These are phyloP conservation scores for Hybos culiciformis DNA, from an alignment of 2,888 invertebrate genomes.

Conservation along the genomic window DNA sequence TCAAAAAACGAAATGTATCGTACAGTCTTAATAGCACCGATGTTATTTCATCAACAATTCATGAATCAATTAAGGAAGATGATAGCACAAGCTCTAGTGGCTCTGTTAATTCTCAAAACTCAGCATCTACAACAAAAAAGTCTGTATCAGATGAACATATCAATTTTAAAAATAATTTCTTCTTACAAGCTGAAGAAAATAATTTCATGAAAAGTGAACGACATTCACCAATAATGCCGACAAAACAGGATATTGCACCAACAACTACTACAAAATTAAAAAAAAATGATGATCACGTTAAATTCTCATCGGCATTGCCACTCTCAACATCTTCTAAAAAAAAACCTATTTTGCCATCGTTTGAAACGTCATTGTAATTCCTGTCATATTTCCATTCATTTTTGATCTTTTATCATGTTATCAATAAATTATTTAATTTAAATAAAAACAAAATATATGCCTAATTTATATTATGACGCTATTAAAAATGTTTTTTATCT, in stretches of 20 bases:
- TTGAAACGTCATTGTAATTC: conserved; percentile 2
- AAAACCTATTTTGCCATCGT: not conserved
- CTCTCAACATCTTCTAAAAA: not conserved
- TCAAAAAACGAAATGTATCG: conserved; percentile 13
- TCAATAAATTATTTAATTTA: not conserved
- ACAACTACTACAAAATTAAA: not conserved
- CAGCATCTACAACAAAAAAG: conserved; percentile 4
- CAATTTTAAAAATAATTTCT: conserved; percentile 32
- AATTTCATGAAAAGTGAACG: conserved; percentile 34
- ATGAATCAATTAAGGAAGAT: conserved; percentile 66
- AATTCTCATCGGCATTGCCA: not conserved
- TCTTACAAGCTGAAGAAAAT: conserved; percentile 34
- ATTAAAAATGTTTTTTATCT: too few species aligned
- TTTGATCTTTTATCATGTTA: not conserved
- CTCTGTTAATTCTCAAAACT: conserved; percentile 42
- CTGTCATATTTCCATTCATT: not conserved
- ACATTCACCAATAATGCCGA: not conserved
- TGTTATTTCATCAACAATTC: conserved; percentile 73
- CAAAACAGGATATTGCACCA: conserved; percentile 4
- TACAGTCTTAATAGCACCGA: conserved; percentile 44
- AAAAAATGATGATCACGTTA: not conserved
- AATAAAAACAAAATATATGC: too few species aligned
- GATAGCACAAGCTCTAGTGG: conserved; percentile 53
- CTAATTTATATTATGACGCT: too few species aligned
- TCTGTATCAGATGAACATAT: conserved; percentile 22